These are phyloP conservation scores for Rhinophrynus dorsalis DNA, from an alignment of 2,797 vertebrate genomes.

Conservation along the genomic window DNA sequence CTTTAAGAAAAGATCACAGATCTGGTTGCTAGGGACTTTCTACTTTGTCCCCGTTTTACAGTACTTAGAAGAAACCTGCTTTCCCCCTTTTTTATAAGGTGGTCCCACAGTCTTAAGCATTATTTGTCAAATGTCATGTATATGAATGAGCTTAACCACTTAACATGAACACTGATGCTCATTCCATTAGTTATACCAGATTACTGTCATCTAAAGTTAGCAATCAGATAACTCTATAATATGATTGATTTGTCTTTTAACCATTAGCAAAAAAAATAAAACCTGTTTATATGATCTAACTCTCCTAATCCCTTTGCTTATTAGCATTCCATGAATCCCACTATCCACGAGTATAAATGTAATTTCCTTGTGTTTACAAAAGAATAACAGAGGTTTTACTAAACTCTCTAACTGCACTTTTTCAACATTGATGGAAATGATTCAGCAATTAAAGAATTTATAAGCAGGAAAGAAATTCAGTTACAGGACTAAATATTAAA, in stretches of 20 bases:
- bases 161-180: not conserved
- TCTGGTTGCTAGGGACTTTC: no score
- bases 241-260: not conserved
- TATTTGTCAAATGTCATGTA: not conserved
- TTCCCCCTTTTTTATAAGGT: no score
- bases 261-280: constrained; percentile 23
- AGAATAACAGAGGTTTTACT: constrained; percentile 19
- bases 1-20: no score
- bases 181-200: not conserved
- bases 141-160: not conserved
- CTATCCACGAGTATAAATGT: constrained; percentile 16
- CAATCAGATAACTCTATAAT: no score
- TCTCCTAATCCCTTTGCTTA: constrained; percentile 34
- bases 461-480: no score
- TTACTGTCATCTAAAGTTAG: no score
- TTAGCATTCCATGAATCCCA: not conserved
- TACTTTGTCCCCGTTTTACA: no score
- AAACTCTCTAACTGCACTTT: constrained; percentile 20
- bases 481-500: no score
- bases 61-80: no score
- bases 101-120: not conserved
- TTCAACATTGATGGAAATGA: not conserved
- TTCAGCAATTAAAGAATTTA: not conserved
- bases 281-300: constrained; percentile 17
- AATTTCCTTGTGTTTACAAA: not conserved